Evolutionary conservation across 2,888 invertebrate genomes (phyloP).

Genomic region (Liposcelis brunnea): DNA sequence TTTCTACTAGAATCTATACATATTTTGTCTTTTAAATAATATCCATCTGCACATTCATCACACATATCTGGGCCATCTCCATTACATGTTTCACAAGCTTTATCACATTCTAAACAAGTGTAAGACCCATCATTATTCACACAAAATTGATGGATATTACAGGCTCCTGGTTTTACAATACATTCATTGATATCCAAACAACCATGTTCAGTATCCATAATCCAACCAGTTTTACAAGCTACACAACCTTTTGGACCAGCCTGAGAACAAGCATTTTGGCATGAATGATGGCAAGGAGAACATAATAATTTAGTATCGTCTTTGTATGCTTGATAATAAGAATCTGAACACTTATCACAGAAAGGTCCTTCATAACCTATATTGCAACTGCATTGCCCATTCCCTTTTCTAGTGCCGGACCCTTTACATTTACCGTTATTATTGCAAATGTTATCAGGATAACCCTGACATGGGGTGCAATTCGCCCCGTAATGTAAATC

Average conservation of each 20-base stretch:
- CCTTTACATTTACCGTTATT: constrained; percentile 76
- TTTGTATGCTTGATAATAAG: constrained; percentile 53
- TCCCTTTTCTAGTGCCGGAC: constrained; percentile 81
- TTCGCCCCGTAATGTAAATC: constrained; percentile 63
- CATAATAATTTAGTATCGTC: constrained; percentile 60
- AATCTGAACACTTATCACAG: constrained; percentile 62
- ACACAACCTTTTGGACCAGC: constrained; percentile 51
- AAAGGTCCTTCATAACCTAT: constrained; percentile 57
- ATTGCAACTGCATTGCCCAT: constrained; percentile 77
- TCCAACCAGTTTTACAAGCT: constrained; percentile 55
- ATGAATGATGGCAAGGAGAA: constrained; percentile 61
- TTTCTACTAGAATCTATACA: constrained; percentile 35
- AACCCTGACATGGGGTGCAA: constrained; percentile 64
- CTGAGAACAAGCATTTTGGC: constrained; percentile 55
- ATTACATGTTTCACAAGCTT: constrained; percentile 63
- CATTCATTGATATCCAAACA: constrained; percentile 82
- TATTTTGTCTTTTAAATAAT: constrained; percentile 48
- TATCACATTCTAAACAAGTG: constrained; percentile 49
- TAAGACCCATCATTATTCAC: constrained; percentile 64
- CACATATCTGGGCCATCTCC: constrained; percentile 91
- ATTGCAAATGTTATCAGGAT: constrained; percentile 53
- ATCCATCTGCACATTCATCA: constrained; percentile 57
- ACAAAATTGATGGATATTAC: constrained; percentile 57
- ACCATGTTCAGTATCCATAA: constrained; percentile 50
- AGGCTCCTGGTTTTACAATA: constrained; percentile 32